Percentiles rank a stretch among this genome's conserved stretches.
Conservation (phyloP, 2,113 vertebrate genomes). For the Nestor notabilis region DNA sequence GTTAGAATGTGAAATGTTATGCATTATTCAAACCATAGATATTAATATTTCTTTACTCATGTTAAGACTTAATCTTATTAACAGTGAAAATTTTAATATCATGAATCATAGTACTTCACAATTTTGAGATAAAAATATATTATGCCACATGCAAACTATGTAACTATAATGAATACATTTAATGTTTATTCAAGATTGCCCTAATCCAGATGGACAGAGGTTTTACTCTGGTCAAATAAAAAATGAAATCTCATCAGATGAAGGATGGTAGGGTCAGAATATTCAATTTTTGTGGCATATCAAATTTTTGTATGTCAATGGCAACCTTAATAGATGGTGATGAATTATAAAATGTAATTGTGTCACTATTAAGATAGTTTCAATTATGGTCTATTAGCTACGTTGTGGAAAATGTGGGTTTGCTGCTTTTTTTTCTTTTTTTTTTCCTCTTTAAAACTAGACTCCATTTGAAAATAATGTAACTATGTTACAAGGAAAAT, state of each 20-base stretch:
- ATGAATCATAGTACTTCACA: conserved; percentile 76
- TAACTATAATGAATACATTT: conserved; percentile 79
- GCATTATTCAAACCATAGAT: conserved; percentile 69
- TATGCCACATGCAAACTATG: conserved; percentile 68
- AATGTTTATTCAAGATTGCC: conserved; percentile 79
- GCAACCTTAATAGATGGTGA: conserved; percentile 74
- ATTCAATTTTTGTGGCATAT: conserved; percentile 79
- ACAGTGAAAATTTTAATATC: conserved; percentile 73
- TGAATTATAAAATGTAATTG: conserved; percentile 79
- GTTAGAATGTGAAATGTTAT: conserved; percentile 68
- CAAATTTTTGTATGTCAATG: conserved; percentile 80
- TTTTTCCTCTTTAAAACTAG: neutral
- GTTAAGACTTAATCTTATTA: conserved; percentile 79
- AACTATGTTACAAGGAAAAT: neutral
- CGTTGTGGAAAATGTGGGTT: neutral
- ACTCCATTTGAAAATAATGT: conserved; percentile 18
- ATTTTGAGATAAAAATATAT: conserved; percentile 71
- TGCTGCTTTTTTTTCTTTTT: neutral
- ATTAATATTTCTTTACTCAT: conserved; percentile 70
- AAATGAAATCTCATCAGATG: conserved; percentile 81
- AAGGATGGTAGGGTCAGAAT: conserved; percentile 73
- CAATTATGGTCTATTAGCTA: conserved; percentile 64
- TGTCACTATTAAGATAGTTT: conserved; percentile 73
- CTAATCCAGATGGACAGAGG: conserved; percentile 78
- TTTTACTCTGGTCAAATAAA: conserved; percentile 81